Base-by-base conservation (phyloP, 2,113 vertebrate species). In the Turdus rufiventris region DNA sequence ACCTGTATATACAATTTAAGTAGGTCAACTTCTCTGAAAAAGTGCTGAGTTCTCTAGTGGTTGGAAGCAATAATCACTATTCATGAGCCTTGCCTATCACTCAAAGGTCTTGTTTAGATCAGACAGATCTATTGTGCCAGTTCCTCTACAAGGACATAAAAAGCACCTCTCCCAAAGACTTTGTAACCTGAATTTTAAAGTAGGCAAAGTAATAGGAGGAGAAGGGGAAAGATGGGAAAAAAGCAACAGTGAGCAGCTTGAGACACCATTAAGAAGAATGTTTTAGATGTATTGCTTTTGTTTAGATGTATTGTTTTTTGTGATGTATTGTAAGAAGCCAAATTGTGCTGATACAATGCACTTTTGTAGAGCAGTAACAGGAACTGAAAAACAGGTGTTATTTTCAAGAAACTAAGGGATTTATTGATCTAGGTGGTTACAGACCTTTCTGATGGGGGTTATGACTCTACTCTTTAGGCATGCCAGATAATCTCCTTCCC, bases 31-130 rank as follows among this genome's bases (percentile, higher is more conserved):
- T 86, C 29, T 68, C 85, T 62, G 67, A 71, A 93, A 96, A 93
- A 91, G 51, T 91, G 66, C 58, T 83, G 78, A 88, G 78, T 86
- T 93, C 60, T 94, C 34, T 79, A 42, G 75, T 53, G 72, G 56
- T 67, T 83, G 67, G 50, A 88, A 96, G 88, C 34, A 80, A 77
- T 93, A 88, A 95, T 94, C 89, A 80, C 93, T 97, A 93, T 96
- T 96, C 93, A 95, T 93, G 89, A 95, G 67, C 72, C 71, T 88
- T 89, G 51, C 58, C 51, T 76, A 74, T 93, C 88, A 91, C 85
- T 95, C 88, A 91, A 83, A 94, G 71, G 51, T 70, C 85, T 95
- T 70, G 78, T 93, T 95, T 96, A 94, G 82, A 96, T 93, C 71
- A 96, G 82, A 95, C 56, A 58, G 75, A 70, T 80, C 78, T 92